These are phyloP conservation scores for Aulostomus chinensis DNA, from an alignment of 2,797 vertebrate species.

Conservation along the genomic window DNA sequence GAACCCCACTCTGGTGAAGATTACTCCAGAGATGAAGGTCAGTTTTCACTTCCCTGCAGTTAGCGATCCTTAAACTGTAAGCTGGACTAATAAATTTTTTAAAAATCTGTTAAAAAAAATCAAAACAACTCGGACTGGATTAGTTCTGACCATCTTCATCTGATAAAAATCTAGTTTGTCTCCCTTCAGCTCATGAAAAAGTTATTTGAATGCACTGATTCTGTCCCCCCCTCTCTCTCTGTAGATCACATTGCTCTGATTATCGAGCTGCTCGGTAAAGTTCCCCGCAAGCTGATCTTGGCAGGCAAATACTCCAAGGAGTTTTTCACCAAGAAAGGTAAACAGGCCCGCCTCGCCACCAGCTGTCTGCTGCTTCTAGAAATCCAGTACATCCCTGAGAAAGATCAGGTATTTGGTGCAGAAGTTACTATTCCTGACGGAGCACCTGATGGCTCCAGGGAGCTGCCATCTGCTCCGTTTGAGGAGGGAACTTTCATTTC, in stretches of 20 bases:
- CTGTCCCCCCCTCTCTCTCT: neutral
- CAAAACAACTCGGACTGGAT: too few relatives aligned
- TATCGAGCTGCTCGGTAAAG: conserved; percentile 96
- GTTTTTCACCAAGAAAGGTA: conserved; percentile 99
- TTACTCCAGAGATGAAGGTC: conserved; percentile 96
- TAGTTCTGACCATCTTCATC: too few relatives aligned
- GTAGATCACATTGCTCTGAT: conserved; percentile 97
- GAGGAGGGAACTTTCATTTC: conserved; percentile 22
- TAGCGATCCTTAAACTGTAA: too few relatives aligned
- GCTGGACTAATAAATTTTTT: too few relatives aligned
- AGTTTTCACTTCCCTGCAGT: conserved; percentile 10
- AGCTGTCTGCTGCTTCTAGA: conserved; percentile 15
- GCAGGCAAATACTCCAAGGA: conserved; percentile 99
- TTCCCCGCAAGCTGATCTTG: conserved; percentile 94
- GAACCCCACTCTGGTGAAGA: conserved; percentile 98
- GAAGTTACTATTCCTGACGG: conserved; percentile 20
- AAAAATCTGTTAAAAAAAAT: too few relatives aligned
- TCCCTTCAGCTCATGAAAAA: too few relatives aligned
- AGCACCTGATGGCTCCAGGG: conserved; percentile 22
- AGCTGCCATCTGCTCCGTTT: conserved; percentile 42
- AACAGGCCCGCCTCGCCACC: conserved; percentile 7
- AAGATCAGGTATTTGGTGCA: conserved; percentile 12
- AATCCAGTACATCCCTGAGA: conserved; percentile 21
- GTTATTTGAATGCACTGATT: too few relatives aligned
- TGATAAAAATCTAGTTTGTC: too few relatives aligned